Conservation (phyloP, 2,888 invertebrate genomes). For the Cephus runcator region DNA sequence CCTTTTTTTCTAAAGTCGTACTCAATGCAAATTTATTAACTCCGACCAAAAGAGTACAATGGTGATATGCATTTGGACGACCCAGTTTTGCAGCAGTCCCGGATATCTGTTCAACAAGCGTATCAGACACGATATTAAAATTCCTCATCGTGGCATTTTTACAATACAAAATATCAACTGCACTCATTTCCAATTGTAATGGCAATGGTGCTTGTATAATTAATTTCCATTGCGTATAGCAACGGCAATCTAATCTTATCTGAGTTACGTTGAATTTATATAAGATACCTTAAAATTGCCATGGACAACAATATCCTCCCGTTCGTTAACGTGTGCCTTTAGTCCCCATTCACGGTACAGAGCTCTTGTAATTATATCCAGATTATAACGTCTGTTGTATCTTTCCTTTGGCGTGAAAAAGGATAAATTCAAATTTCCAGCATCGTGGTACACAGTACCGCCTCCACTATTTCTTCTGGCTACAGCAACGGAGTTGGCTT, state of each 20-base stretch:
- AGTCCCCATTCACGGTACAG: conserved; percentile 85
- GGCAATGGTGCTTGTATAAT: not conserved
- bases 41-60: conserved; percentile 93
- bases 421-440: conserved; percentile 91
- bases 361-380: conserved; percentile 86
- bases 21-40: conserved; percentile 82
- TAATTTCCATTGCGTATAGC: not conserved
- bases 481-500: conserved; percentile 76
- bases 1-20: conserved; percentile 77
- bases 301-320: conserved; percentile 88
- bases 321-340: conserved; percentile 78
- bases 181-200: not conserved
- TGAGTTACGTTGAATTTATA: not conserved
- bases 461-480: conserved; percentile 95
- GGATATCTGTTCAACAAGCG: conserved; percentile 76
- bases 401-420: conserved; percentile 87
- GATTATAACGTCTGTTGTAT: conserved; percentile 88
- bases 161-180: not conserved
- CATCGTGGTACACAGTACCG: conserved; percentile 96
- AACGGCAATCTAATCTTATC: not conserved
- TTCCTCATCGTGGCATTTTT: not conserved
- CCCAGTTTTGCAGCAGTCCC: conserved; percentile 96
- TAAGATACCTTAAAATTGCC: conserved; percentile 78
- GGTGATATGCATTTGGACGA: conserved; percentile 92
- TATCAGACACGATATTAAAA: not conserved